These are phyloP conservation scores for Triplophysa dalaica DNA, from an alignment of 2,113 vertebrate species.

Conservation along the genomic window DNA sequence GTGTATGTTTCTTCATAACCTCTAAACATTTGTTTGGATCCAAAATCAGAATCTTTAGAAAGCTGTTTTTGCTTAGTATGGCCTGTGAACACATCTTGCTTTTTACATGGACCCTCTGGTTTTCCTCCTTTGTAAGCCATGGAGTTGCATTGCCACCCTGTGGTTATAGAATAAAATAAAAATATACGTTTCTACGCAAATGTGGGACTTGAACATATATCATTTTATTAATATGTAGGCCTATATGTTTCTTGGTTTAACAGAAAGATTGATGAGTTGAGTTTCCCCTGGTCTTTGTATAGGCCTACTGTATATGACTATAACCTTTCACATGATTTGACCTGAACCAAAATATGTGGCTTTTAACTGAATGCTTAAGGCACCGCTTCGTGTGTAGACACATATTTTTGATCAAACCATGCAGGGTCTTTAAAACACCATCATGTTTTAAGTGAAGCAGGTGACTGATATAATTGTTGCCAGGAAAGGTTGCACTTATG, in stretches of 20 bases:
- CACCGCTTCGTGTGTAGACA: not conserved
- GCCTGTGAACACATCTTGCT: not conserved
- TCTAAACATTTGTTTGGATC: not conserved
- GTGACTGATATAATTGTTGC: too few species aligned
- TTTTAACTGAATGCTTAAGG: not conserved
- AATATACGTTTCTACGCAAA: not conserved
- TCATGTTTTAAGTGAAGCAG: too few species aligned
- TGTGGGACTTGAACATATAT: not conserved
- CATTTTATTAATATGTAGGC: not conserved
- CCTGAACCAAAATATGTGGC: not conserved
- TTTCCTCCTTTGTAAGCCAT: constrained; percentile 9
- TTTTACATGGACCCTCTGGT: not conserved
- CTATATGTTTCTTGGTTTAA: not conserved
- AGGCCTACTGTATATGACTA: not conserved
- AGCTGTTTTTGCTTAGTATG: not conserved
- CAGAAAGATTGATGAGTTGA: not conserved
- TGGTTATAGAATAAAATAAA: constrained; percentile 7
- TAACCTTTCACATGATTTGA: not conserved
- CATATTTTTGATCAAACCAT: not conserved
- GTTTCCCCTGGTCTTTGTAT: not conserved
- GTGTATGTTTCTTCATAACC: not conserved
- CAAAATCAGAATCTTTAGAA: not conserved
- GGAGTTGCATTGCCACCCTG: constrained; percentile 40
- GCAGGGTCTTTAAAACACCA: too few species aligned
- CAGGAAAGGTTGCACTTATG: too few species aligned